Conservation (phyloP, 2,113 vertebrate species). For the Jaculus jaculus region DNA sequence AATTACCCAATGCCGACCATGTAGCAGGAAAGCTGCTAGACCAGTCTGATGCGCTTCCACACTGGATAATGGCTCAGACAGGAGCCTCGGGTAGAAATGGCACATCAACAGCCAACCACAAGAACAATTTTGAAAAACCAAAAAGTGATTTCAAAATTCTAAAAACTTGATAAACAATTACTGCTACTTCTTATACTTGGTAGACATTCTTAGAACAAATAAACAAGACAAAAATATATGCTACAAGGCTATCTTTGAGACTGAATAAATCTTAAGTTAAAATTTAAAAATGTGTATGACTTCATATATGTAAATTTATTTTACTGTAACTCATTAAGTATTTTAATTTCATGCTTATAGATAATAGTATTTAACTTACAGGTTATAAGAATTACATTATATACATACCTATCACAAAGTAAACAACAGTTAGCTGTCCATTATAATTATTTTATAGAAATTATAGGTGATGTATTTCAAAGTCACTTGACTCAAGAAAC, state of each 20-base stretch:
- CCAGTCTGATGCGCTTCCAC: background rate
- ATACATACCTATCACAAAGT: background rate
- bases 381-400: background rate
- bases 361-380: background rate
- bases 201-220: slow-evolving; percentile 2
- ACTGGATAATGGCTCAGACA: background rate
- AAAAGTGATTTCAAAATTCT: background rate
- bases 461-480: background rate
- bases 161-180: background rate
- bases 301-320: background rate
- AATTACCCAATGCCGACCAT: background rate
- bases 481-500: background rate
- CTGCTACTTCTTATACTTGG: background rate
- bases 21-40: background rate
- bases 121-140: background rate
- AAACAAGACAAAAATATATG: slow-evolving; percentile 31
- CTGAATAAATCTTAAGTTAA: background rate
- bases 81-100: background rate
- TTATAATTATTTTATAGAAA: background rate
- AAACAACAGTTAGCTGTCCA: background rate
- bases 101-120: background rate
- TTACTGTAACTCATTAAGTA: background rate
- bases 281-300: background rate
- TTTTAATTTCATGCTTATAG: slow-evolving; percentile 2
- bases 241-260: background rate